Evolutionary conservation across 1,140 invertebrate species (phyloP), one percentile per base, ranked within the genome.

Genomic region (Chrysopa pallens): DNA sequence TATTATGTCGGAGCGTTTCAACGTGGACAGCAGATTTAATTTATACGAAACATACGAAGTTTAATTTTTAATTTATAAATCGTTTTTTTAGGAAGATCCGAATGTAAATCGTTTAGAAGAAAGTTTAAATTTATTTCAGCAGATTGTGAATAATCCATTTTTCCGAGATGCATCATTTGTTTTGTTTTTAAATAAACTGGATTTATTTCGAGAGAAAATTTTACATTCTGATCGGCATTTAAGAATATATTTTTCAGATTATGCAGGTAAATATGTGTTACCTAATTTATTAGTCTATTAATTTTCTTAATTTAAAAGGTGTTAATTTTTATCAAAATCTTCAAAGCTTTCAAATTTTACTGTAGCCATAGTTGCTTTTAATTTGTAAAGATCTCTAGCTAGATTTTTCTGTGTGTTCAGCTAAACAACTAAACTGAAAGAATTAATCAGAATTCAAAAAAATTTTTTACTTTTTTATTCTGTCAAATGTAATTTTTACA

Each of bases 121-220:
- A 59, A 70, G 74, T 56, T 52, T 78, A 13, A 72, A 69, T 50
- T 53, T 78, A 23, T 78, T 78, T 55, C 65, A 63, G 31, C 71
- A 74, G 52, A 76, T 78, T 44, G 69, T 72, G 31, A 78, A 76
- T 51, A 78, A 76, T 54, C 60, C 69, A 46, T 80, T 74, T 52
- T 66, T 80, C 37, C 57, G 66, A 45, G 67, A 77, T 35, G 71
- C 75, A 4, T 73, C 74, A 1, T 72, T 80, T 46, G 70, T 81
- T 6, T 52, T 80, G 4, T 79, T 81, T 54, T 59, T 81, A 12
- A 81, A 81, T 54, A 81, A 81, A 52, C 74, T 76, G 52, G 78
- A 81, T 60, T 61, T 78, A 13, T 68, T 81, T 45, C 60, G 72
- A 47, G 74, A 79, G 48, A 78, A 78, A 60, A 73, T 78, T 44